Evolutionary conservation across 1,140 invertebrate species (phyloP).

Genomic region (Rhynchophorus ferrugineus): DNA sequence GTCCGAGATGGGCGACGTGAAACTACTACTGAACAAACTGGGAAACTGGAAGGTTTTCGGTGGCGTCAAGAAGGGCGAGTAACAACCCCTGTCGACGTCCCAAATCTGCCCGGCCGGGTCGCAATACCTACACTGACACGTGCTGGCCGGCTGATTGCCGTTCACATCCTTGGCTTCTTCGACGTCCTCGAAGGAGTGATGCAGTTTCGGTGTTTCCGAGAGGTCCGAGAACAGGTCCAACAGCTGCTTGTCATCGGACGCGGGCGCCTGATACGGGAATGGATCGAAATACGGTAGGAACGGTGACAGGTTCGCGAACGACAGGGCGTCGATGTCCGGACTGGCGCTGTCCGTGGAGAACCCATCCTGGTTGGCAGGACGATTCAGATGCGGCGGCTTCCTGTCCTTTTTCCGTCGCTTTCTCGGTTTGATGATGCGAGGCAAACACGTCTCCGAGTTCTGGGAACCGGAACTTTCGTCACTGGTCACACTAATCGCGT

Average conservation of each 20-base stretch:
- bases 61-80: slow-evolving; percentile 45
- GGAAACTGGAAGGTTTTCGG: slow-evolving; percentile 28
- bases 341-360: slow-evolving; percentile 41
- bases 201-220: slow-evolving; percentile 35
- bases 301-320: neutral
- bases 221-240: slow-evolving; percentile 16
- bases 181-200: slow-evolving; percentile 41
- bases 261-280: slow-evolving; percentile 27
- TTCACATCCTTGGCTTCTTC: slow-evolving; percentile 38
- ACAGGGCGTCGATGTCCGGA: slow-evolving; percentile 38
- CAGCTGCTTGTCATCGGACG: slow-evolving; percentile 9
- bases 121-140: slow-evolving; percentile 73
- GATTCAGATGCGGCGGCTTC: slow-evolving; percentile 49
- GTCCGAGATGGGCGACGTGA: slow-evolving; percentile 5
- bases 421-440: slow-evolving; percentile 79
- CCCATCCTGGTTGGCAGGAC: slow-evolving; percentile 37
- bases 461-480: slow-evolving; percentile 66
- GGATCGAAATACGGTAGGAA: slow-evolving; percentile 19
- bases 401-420: slow-evolving; percentile 84
- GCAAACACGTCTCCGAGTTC: slow-evolving; percentile 69
- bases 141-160: slow-evolving; percentile 39
- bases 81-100: slow-evolving; percentile 55
- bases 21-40: slow-evolving; percentile 1
- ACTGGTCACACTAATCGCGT: slow-evolving; percentile 62
- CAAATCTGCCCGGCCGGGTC: slow-evolving; percentile 69